Percentiles rank a stretch among this genome's conserved stretches.
These are phyloP conservation scores for Rhagologus leucostigma DNA, from an alignment of 2,113 vertebrate species.

Conservation along the genomic window DNA sequence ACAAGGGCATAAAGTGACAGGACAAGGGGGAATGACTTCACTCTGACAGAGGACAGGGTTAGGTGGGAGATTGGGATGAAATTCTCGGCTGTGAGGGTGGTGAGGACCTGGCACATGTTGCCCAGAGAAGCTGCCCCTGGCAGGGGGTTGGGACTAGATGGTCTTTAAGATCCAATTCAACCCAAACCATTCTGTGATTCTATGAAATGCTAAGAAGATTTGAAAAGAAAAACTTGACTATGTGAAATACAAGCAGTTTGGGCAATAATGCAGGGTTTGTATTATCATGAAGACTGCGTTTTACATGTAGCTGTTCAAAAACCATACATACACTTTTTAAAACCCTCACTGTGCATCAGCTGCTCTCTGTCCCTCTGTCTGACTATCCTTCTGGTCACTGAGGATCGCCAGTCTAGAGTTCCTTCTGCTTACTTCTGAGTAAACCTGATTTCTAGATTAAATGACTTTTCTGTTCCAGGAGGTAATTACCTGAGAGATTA, in stretches of 20 bases:
- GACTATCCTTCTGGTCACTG: not conserved
- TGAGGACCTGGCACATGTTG: not conserved
- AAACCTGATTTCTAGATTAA: not conserved
- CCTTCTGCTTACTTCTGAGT: not conserved
- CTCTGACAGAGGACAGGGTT: not conserved
- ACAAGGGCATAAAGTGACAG: not conserved
- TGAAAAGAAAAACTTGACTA: not conserved
- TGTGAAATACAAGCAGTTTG: not conserved
- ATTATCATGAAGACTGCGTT: not conserved
- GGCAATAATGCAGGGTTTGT: not conserved
- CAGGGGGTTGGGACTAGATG: not conserved
- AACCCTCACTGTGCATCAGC: not conserved
- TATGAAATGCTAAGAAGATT: not conserved
- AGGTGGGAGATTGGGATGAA: not conserved
- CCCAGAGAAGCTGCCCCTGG: not conserved
- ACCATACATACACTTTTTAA: rapidly evolving
- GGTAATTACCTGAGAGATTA: not conserved
- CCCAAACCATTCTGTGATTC: not conserved
- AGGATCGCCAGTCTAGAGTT: not conserved
- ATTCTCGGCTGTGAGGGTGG: not conserved
- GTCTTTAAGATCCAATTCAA: not conserved
- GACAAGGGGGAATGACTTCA: not conserved
- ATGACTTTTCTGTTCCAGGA: not conserved
- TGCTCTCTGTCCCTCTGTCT: not conserved
- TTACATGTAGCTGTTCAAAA: not conserved